These are phyloP conservation scores for Dicaeum eximium DNA, from an alignment of 2,113 vertebrate species.

Conservation along the genomic window DNA sequence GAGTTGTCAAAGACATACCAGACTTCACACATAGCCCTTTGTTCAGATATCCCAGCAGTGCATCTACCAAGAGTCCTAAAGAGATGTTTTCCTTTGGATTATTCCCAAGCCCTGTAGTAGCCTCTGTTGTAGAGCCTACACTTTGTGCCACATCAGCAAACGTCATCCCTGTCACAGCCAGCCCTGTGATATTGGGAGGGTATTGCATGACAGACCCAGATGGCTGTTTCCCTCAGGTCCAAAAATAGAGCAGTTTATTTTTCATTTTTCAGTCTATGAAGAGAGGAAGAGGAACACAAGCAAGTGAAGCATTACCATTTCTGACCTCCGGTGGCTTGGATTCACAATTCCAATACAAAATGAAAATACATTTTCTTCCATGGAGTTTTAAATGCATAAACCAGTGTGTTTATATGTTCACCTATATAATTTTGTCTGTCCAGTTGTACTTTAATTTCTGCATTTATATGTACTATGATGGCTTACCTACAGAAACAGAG, in stretches of 20 bases:
- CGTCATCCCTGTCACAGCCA: accelerated
- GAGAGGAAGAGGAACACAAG: not conserved
- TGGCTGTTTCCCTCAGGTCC: not conserved
- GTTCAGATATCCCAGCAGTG: not conserved
- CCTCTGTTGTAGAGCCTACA: not conserved
- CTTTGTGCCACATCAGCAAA: not conserved
- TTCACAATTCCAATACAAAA: not conserved
- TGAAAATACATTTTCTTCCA: not conserved
- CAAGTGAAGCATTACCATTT: not conserved
- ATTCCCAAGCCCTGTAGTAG: not conserved
- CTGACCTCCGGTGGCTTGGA: accelerated
- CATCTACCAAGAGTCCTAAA: not conserved
- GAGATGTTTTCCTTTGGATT: not conserved
- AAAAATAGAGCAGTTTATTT: not conserved
- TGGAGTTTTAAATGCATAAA: not conserved
- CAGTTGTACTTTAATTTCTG: not conserved
- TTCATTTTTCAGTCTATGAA: not conserved
- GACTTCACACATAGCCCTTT: not conserved
- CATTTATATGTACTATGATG: not conserved
- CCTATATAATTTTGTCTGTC: not conserved
- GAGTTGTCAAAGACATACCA: not conserved
- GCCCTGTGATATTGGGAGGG: not conserved
- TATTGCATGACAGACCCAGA: not conserved
- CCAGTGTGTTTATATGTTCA: not conserved
- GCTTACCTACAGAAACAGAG: not conserved